Evolutionary conservation across 2,888 invertebrate species (phyloP).

Genomic region (Drosophila subsilvestris): DNA sequence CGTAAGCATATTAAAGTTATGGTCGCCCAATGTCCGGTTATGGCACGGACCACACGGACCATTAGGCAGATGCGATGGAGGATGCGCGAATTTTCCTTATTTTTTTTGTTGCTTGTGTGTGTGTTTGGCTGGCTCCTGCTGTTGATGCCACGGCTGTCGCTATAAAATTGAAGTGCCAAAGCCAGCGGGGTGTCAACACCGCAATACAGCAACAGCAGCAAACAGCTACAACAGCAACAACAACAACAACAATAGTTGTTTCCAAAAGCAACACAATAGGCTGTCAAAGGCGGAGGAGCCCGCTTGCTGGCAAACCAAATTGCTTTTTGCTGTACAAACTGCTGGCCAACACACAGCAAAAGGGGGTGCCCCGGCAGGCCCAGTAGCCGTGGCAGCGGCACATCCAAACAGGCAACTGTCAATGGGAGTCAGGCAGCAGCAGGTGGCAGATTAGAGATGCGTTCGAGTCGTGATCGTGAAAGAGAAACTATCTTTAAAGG

Average conservation of each 20-base stretch:
- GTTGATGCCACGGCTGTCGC: conserved; percentile 45
- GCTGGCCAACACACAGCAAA: conserved; percentile 30
- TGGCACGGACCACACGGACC: conserved; percentile 49
- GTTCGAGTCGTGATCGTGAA: conserved; percentile 22
- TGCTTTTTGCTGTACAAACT: conserved; percentile 69
- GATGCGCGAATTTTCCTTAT: conserved; percentile 40
- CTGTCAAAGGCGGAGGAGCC: conserved; percentile 33
- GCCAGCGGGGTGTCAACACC: conserved; percentile 73
- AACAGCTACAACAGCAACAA: conserved; percentile 41
- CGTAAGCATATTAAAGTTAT: conserved; percentile 43
- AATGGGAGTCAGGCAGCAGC: conserved; percentile 28
- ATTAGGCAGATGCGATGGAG: conserved; percentile 66
- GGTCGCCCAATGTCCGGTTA: conserved; percentile 43
- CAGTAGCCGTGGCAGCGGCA: neutral
- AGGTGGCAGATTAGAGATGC: conserved; percentile 47
- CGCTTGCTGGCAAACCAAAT: conserved; percentile 57
- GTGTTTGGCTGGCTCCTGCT: conserved; percentile 25
- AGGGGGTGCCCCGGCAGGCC: neutral
- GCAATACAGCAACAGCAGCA: conserved; percentile 45
- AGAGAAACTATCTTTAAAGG: neutral
- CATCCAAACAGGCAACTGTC: conserved; percentile 22
- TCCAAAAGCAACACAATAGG: conserved; percentile 50
- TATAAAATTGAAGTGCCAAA: conserved; percentile 75
- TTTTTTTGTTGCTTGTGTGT: conserved; percentile 21
- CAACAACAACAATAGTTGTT: conserved; percentile 17